A percentile compares a stretch with the other conserved stretches of the same genome.
These are phyloP conservation scores for Pseudeuparius sepicola DNA, from an alignment of 2,888 invertebrate species.

Conservation along the genomic window DNA sequence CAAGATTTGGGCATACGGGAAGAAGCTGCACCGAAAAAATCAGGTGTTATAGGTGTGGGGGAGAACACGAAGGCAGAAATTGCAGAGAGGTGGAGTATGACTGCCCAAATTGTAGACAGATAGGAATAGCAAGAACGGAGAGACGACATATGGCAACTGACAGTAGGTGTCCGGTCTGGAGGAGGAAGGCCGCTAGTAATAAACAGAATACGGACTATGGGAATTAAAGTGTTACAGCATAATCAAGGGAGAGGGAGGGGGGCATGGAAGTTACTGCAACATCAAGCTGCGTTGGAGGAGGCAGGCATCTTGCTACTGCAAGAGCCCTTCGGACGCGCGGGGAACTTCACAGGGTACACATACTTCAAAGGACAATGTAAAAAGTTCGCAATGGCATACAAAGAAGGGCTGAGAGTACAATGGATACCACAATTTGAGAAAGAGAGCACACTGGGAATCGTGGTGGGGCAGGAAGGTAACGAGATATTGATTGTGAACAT, in stretches of 20 bases:
- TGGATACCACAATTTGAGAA: no score
- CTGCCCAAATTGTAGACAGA: constrained; percentile 1
- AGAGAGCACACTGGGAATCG: no score
- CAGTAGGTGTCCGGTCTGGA: neutral
- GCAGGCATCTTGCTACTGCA: neutral
- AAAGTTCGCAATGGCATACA: no score
- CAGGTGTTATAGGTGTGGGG: constrained; percentile 11
- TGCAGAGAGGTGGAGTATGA: neutral
- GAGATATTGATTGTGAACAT: neutral
- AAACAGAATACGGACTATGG: neutral
- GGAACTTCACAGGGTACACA: constrained; percentile 1
- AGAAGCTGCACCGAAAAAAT: neutral
- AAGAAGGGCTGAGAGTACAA: no score
- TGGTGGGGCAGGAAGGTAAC: no score
- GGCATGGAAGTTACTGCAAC: neutral
- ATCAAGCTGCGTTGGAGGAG: neutral
- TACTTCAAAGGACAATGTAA: no score
- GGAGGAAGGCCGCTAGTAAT: neutral
- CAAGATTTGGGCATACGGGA: constrained; percentile 4
- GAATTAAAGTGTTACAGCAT: neutral
- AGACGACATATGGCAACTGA: constrained; percentile 1
- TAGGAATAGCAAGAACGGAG: neutral
- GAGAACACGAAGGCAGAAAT: neutral
- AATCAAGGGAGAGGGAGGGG: neutral
- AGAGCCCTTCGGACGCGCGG: neutral